Evolutionary conservation across 1,140 invertebrate species (phyloP).

Genomic region (Agraylea sexmaculata): DNA sequence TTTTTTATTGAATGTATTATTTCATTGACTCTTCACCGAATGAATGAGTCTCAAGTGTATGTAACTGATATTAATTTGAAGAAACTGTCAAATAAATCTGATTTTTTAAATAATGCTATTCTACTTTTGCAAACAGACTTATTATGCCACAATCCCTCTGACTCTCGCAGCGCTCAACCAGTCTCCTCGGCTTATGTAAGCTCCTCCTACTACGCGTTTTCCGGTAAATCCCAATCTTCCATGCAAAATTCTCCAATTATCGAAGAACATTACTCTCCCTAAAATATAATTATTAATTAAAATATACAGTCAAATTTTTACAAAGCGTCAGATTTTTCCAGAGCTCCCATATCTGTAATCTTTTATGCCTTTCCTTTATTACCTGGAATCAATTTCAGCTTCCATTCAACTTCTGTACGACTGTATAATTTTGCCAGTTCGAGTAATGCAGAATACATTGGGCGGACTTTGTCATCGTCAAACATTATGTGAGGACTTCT

Average conservation of each 20-base stretch:
- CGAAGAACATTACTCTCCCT: conserved; percentile 51
- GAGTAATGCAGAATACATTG: conserved; percentile 38
- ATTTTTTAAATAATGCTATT: no score
- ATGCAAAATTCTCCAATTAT: conserved; percentile 67
- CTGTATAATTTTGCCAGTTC: conserved; percentile 30
- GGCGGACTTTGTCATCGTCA: conserved; percentile 22
- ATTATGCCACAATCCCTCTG: no score
- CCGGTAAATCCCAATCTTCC: conserved; percentile 54
- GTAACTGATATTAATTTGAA: no score
- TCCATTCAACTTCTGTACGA: conserved; percentile 26
- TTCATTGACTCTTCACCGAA: no score
- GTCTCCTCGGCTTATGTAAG: conserved; percentile 50
- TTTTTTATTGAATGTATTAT: no score
- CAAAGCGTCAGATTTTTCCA: not conserved
- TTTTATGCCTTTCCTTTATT: no score
- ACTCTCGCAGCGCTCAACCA: conserved; percentile 45
- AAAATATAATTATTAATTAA: conserved; percentile 15
- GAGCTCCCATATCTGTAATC: no score
- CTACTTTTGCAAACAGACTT: no score
- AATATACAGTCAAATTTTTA: not conserved
- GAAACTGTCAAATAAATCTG: no score
- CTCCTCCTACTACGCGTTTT: conserved; percentile 42
- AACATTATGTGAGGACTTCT: conserved; percentile 31
- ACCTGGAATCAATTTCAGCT: conserved; percentile 40
- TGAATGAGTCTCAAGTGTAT: no score